Conservation (phyloP, 2,888 invertebrate species). For the Lomographa bimaculata region DNA sequence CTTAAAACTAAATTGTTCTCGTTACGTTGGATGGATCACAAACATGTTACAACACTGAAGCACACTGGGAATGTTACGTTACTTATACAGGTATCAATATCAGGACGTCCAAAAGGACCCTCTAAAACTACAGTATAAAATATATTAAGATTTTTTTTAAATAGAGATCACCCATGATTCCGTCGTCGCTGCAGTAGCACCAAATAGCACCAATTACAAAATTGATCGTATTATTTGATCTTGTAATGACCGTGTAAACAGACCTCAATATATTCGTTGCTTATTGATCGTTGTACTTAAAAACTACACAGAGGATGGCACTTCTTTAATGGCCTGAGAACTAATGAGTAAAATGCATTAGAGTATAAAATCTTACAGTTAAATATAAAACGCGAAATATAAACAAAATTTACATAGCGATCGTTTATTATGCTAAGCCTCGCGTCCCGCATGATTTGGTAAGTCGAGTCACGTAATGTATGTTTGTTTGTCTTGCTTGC, state of each 20-base stretch:
- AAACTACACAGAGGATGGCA: conserved; percentile 80
- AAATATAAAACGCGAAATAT: conserved; percentile 57
- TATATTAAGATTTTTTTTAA: conserved; percentile 73
- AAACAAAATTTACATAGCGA: conserved; percentile 58
- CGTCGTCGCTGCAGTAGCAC: conserved; percentile 68
- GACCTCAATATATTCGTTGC: conserved; percentile 53
- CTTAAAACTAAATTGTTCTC: conserved; percentile 64
- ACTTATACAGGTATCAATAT: conserved; percentile 81
- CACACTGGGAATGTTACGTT: conserved; percentile 81
- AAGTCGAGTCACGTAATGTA: conserved; percentile 77
- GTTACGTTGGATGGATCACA: conserved; percentile 80
- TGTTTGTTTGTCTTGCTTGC: conserved; percentile 63
- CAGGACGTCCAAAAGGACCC: conserved; percentile 50
- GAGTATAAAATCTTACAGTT: conserved; percentile 67
- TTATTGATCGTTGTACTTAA: conserved; percentile 69
- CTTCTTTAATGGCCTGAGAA: conserved; percentile 82
- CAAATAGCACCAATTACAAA: conserved; percentile 61
- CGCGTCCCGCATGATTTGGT: conserved; percentile 77
- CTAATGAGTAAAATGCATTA: conserved; percentile 82
- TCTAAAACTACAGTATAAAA: conserved; percentile 60
- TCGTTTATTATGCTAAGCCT: conserved; percentile 70
- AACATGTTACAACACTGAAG: conserved; percentile 79
- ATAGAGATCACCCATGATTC: conserved; percentile 76
- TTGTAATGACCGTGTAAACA: conserved; percentile 39
- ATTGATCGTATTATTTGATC: too few species aligned